A percentile compares a stretch with the other conserved stretches of the same genome.
These are phyloP conservation scores for Brachionus calyciflorus DNA, from an alignment of 1,140 invertebrate genomes.

Conservation along the genomic window DNA sequence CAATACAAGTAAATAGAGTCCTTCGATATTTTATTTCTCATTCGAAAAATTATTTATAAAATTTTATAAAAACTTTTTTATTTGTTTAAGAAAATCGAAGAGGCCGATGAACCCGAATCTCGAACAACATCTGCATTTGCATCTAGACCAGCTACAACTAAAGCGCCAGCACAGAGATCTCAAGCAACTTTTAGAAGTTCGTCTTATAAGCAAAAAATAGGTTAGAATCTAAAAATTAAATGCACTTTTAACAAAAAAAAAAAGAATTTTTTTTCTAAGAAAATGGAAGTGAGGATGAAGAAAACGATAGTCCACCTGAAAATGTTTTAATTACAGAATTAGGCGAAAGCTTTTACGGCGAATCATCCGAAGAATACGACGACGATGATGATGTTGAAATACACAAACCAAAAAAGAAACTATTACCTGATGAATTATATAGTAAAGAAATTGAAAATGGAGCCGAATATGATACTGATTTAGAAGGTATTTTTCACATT, in stretches of 20 bases:
- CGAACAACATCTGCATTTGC: constrained; percentile 5
- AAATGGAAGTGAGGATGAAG: background rate
- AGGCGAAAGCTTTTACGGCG: constrained; percentile 14
- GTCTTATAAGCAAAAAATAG: constrained; percentile 4
- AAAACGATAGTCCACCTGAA: background rate
- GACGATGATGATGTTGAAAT: constrained; percentile 33
- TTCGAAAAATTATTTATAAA: background rate
- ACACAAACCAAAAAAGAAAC: background rate
- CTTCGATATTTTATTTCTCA: background rate
- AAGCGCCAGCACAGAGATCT: constrained; percentile 26
- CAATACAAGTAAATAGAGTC: constrained; percentile 3
- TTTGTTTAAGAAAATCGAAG: constrained; percentile 29
- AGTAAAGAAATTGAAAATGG: constrained; percentile 22
- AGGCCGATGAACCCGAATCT: constrained; percentile 21
- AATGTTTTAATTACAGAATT: constrained; percentile 30
- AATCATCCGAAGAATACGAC: constrained; percentile 19
- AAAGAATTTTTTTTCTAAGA: background rate
- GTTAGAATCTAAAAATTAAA: background rate
- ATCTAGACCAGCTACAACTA: constrained; percentile 27
- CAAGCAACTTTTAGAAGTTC: constrained; percentile 46
- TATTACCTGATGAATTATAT: background rate
- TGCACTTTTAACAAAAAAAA: background rate
- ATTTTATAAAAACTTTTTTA: background rate
- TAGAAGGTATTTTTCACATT: background rate
- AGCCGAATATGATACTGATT: constrained; percentile 42